Conservation (phyloP, 2,113 vertebrate species). For the Canis aureus region DNA sequence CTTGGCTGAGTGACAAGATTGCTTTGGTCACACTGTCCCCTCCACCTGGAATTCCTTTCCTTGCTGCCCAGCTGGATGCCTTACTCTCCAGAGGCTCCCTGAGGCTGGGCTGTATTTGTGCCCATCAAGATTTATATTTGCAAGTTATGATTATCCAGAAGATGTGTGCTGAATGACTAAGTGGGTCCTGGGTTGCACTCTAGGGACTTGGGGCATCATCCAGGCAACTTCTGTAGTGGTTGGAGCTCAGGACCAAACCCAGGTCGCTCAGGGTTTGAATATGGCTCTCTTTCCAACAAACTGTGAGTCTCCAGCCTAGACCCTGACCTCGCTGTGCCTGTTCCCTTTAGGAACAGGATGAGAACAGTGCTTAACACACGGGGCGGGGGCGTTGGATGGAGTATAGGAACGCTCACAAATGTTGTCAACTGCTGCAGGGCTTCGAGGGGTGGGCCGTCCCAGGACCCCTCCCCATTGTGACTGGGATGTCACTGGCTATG, state of each 20-base stretch:
- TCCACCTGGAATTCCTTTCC: not conserved
- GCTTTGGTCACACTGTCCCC: not conserved
- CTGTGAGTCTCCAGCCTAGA: not conserved
- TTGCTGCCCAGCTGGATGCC: not conserved
- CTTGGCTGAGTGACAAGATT: not conserved
- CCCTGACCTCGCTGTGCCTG: not conserved
- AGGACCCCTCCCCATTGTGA: not conserved
- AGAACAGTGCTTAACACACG: fast-evolving
- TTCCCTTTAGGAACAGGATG: not conserved
- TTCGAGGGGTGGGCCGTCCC: not conserved
- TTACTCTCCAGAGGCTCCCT: not conserved
- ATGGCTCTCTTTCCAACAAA: not conserved
- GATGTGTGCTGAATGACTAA: no score
- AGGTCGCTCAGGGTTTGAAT: not conserved
- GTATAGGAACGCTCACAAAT: fast-evolving
- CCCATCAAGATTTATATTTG: not conserved
- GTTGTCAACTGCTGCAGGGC: not conserved
- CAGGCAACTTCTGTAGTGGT: fast-evolving
- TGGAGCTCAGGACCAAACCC: not conserved
- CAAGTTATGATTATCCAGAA: fast-evolving
- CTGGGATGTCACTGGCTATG: not conserved
- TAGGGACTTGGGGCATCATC: not conserved
- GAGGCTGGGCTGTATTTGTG: fast-evolving
- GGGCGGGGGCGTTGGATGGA: fast-evolving
- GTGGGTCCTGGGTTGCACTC: not conserved